Evolutionary conservation across 2,797 vertebrate species (phyloP).

Genomic region (Petrocephalus sullivani): DNA sequence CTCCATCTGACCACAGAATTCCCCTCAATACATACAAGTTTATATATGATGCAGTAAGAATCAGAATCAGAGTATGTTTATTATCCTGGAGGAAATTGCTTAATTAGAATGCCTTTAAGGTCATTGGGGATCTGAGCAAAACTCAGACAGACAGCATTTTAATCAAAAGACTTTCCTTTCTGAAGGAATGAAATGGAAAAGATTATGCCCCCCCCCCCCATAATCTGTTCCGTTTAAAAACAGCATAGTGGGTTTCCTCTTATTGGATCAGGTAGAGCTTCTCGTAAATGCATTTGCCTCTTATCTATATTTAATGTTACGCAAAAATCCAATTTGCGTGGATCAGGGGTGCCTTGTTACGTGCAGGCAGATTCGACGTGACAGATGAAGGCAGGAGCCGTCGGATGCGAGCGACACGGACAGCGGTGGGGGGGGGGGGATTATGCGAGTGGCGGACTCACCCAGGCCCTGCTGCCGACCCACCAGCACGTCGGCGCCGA

Average conservation of each 20-base stretch:
- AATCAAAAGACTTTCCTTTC: background rate
- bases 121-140: background rate
- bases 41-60: background rate
- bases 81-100: background rate
- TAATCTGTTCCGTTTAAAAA: background rate
- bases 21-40: background rate
- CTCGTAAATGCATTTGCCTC: background rate
- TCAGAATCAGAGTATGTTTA: background rate
- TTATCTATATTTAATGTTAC: slow-evolving; percentile 40
- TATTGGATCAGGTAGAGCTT: background rate
- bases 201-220: background rate
- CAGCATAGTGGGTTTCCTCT: background rate
- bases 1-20: background rate
- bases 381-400: slow-evolving; percentile 12
- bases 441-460: slow-evolving; percentile 46
- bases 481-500: slow-evolving; percentile 82
- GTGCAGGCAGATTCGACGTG: slow-evolving; percentile 1
- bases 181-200: background rate
- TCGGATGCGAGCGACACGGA: background rate
- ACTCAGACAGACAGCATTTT: background rate
- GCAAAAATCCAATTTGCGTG: slow-evolving; percentile 25
- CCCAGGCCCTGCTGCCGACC: slow-evolving; percentile 83
- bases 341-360: slow-evolving; percentile 6
- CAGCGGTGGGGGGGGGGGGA: background rate
- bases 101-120: background rate